phyloP scores from a whole-genome alignment of 2,888 invertebrate genomes.

The Callinectes sapidus region DNA sequence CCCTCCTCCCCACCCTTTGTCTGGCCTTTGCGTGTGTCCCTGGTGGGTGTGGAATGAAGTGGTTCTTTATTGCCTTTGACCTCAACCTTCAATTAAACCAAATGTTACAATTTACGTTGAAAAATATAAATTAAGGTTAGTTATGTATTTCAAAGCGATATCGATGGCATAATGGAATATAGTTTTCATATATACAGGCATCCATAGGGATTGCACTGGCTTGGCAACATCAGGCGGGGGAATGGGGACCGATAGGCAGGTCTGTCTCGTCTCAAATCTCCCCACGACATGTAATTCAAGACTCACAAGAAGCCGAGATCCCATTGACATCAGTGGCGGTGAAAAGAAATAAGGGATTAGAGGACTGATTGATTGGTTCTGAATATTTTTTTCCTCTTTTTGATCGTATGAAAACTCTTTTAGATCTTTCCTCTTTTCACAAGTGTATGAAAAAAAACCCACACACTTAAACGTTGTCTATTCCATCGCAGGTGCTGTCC shows the following conservation, averaged over 20 bases:
- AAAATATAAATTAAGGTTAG: neutral
- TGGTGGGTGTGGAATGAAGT: neutral
- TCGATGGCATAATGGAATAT: too few species aligned
- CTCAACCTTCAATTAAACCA: neutral
- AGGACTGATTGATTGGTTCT: neutral
- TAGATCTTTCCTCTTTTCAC: neutral
- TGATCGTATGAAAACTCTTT: neutral
- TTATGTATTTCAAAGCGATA: neutral
- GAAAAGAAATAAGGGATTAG: neutral
- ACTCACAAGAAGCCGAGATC: neutral
- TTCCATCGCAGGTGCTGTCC: neutral
- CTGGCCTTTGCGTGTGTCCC: neutral
- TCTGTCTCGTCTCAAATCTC: neutral
- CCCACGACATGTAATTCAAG: neutral
- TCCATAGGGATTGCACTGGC: neutral
- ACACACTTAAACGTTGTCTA: neutral
- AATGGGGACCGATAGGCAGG: neutral
- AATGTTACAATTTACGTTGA: neutral
- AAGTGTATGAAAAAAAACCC: neutral
- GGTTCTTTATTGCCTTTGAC: neutral
- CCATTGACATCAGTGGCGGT: constrained; percentile 11
- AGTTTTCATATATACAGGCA: neutral
- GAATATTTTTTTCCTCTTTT: neutral
- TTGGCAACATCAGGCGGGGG: neutral
- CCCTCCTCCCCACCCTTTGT: too few species aligned